A percentile compares a stretch with the other conserved stretches of the same genome.
Evolutionary conservation across 2,888 invertebrate genomes (phyloP).

Genomic region (Troides aeacus): DNA sequence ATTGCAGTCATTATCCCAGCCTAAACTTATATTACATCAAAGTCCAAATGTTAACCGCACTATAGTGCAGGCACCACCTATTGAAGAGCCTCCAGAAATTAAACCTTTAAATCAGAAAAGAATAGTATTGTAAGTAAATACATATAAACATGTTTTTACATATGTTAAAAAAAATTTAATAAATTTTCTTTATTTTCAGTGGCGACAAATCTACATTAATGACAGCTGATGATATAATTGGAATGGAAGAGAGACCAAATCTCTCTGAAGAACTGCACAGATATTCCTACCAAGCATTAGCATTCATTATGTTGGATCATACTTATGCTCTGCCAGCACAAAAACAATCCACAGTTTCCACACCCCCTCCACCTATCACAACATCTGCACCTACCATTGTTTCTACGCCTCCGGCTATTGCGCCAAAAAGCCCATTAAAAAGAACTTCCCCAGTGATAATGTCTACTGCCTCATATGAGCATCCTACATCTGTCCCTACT

Average conservation of each 20-base stretch:
- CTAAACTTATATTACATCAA: slow-evolving; percentile 64
- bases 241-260: slow-evolving; percentile 75
- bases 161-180: slow-evolving; percentile 5
- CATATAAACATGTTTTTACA: not conserved
- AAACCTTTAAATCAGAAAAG: slow-evolving; percentile 65
- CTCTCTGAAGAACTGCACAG: slow-evolving; percentile 69
- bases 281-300: slow-evolving; percentile 71
- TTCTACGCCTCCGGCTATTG: slow-evolving; percentile 50
- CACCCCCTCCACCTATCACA: slow-evolving; percentile 38
- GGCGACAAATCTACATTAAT: slow-evolving; percentile 72
- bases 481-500: slow-evolving; percentile 53
- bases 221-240: slow-evolving; percentile 74
- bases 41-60: slow-evolving; percentile 49
- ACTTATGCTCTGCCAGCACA: slow-evolving; percentile 75
- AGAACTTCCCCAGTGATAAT: slow-evolving; percentile 62
- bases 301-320: slow-evolving; percentile 74
- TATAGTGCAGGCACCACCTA: slow-evolving; percentile 41
- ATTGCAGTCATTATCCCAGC: slow-evolving; percentile 78
- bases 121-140: slow-evolving; percentile 70
- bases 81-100: slow-evolving; percentile 53
- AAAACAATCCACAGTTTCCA: slow-evolving; percentile 52
- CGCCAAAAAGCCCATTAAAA: slow-evolving; percentile 61
- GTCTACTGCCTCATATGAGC: slow-evolving; percentile 68
- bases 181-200: slow-evolving; percentile 50
- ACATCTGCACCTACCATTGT: slow-evolving; percentile 42